Conservation (phyloP, 37 sponge, comb jelly and placozoan species). For the Axinella damicornis region DNA sequence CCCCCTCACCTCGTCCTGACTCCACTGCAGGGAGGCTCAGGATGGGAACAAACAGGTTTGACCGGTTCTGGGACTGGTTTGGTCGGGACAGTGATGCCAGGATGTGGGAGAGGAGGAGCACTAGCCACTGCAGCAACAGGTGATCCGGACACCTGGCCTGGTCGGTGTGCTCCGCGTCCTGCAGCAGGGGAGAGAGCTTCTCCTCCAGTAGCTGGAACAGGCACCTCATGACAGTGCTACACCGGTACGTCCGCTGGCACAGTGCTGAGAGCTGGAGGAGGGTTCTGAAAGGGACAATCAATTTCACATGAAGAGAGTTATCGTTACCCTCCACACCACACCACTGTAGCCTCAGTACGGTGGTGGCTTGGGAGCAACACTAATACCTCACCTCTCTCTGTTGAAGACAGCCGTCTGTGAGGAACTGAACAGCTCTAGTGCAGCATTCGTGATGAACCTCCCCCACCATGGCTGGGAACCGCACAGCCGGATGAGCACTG, state of each 20-base stretch:
- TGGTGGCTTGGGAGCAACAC: no score
- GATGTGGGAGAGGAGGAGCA: slow-evolving; percentile 59
- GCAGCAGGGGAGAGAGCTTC: slow-evolving; percentile 9
- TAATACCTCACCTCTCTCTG: slow-evolving; percentile 55
- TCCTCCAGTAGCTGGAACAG: slow-evolving; percentile 28
- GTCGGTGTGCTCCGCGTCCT: neutral
- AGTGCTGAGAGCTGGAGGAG: slow-evolving; percentile 67
- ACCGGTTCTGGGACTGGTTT: neutral
- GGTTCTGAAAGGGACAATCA: slow-evolving; percentile 7
- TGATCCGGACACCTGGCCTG: slow-evolving; percentile 1
- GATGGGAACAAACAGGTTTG: slow-evolving; percentile 18
- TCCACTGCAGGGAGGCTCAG: neutral
- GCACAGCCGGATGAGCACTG: slow-evolving; percentile 57
- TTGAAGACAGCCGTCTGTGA: slow-evolving; percentile 40
- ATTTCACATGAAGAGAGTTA: neutral
- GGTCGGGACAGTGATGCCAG: slow-evolving; percentile 37
- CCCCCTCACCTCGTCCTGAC: neutral
- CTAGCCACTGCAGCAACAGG: slow-evolving; percentile 50
- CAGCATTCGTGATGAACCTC: slow-evolving; percentile 32
- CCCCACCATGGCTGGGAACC: slow-evolving; percentile 82
- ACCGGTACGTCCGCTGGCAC: slow-evolving; percentile 45
- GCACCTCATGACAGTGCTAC: slow-evolving; percentile 30
- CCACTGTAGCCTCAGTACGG: no score
- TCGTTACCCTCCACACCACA: neutral
- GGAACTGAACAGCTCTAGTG: slow-evolving; percentile 20